Evolutionary conservation across 2,797 vertebrate genomes (phyloP).

Genomic region (Glossophaga mutica): DNA sequence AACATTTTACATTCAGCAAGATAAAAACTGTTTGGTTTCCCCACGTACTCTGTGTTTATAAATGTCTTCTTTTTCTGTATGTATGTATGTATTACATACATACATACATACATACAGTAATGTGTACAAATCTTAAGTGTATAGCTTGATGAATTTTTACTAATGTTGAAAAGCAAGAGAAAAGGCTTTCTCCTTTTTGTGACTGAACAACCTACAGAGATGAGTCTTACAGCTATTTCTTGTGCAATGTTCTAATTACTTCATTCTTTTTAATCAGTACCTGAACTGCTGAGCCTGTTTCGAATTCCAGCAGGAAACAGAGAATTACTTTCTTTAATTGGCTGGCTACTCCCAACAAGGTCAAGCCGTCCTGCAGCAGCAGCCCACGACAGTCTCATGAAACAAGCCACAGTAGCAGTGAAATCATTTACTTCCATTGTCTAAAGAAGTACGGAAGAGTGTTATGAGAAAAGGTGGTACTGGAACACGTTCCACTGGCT

Average conservation of each 20-base stretch:
- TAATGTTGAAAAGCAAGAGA: background rate
- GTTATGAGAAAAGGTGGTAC: background rate
- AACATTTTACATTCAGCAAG: background rate
- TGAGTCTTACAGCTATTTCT: background rate
- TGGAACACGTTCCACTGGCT: conserved; percentile 64
- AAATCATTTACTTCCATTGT: conserved; percentile 98
- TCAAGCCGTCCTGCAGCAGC: conserved; percentile 96
- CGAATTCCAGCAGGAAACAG: conserved; percentile 92
- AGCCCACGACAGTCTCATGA: conserved; percentile 98
- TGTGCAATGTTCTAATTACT: background rate
- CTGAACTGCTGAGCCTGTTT: conserved; percentile 97
- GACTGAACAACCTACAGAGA: background rate
- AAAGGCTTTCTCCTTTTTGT: background rate
- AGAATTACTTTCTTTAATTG: conserved; percentile 94
- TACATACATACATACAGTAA: background rate
- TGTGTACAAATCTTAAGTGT: background rate
- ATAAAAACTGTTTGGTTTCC: background rate
- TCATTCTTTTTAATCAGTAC: conserved; percentile 75
- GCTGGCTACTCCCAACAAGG: conserved; percentile 96
- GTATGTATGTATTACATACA: background rate
- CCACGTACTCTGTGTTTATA: background rate
- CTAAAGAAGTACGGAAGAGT: conserved; percentile 78
- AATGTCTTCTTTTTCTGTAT: background rate
- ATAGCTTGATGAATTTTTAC: background rate
- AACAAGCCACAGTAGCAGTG: conserved; percentile 97